phyloP scores from a whole-genome alignment of 2,113 vertebrate genomes.

The Rhadina sibilatrix region DNA sequence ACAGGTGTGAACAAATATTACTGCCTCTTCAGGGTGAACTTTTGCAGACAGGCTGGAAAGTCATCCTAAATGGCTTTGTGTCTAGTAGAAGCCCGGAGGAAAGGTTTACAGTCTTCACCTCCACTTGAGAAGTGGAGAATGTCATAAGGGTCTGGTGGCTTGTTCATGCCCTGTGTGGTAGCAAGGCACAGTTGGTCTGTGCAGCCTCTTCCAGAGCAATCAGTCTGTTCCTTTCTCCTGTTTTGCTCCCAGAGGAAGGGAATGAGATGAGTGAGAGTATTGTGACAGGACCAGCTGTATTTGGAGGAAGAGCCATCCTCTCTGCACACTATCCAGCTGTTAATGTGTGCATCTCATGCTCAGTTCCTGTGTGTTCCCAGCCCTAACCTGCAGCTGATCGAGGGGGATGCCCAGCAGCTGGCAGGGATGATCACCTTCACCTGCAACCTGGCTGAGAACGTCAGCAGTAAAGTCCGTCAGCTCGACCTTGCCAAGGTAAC shows the following conservation, averaged over 20 bases:
- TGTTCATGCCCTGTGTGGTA: rapidly evolving
- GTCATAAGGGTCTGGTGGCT: not conserved
- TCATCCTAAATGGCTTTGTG: not conserved
- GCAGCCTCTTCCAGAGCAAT: not conserved
- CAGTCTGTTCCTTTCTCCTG: not conserved
- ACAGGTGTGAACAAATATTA: not conserved
- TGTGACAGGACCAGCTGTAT: not conserved
- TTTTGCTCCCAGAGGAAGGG: not conserved
- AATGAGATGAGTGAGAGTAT: not conserved
- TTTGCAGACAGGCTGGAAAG: not conserved
- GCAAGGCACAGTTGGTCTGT: not conserved
- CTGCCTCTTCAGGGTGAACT: not conserved
- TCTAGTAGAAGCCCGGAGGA: not conserved
- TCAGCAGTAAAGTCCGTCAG: constrained; percentile 96
- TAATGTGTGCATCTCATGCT: not conserved
- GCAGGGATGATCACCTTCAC: constrained; percentile 97
- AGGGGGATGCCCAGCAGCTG: constrained; percentile 92
- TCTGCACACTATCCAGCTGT: rapidly evolving
- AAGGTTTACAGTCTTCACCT: not conserved
- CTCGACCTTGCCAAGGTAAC: constrained; percentile 94
- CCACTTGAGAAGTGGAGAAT: not conserved
- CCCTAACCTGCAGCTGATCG: constrained; percentile 93
- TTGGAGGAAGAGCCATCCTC: not conserved
- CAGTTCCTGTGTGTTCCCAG: constrained; percentile 61
- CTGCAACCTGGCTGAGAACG: constrained; percentile 94